phyloP scores from a whole-genome alignment of 2,797 vertebrate genomes.

The Telmatherina bonti region DNA sequence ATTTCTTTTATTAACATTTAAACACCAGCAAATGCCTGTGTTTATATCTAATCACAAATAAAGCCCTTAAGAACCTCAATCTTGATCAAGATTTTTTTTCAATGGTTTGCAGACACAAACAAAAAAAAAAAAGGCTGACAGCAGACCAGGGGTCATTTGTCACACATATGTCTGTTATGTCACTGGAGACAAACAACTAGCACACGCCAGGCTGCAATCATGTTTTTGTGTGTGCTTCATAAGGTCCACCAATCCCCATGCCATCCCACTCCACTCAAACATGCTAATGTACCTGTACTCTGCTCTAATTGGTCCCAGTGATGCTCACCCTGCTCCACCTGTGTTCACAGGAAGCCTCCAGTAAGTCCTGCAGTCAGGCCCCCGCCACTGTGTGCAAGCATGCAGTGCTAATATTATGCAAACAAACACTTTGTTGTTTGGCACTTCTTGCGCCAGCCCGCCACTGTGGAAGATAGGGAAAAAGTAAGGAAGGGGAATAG shows the following conservation, averaged over 20 bases:
- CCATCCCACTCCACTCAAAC: constrained; percentile 76
- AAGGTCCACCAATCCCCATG: constrained; percentile 57
- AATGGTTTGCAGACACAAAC: constrained; percentile 5
- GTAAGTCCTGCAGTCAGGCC: constrained; percentile 76
- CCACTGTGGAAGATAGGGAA: constrained; percentile 71
- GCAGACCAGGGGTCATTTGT: constrained; percentile 67
- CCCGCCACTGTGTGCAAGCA: constrained; percentile 65
- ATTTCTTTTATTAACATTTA: too few species aligned
- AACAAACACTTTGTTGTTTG: constrained; percentile 82
- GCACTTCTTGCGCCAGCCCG: constrained; percentile 63
- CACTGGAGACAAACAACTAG: constrained; percentile 42
- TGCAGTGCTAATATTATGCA: constrained; percentile 79
- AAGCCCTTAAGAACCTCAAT: background rate
- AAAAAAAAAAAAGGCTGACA: constrained; percentile 17
- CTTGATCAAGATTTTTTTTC: background rate
- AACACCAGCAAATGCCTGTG: background rate
- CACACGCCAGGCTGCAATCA: constrained; percentile 47
- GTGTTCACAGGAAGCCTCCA: constrained; percentile 78
- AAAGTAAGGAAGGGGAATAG: constrained; percentile 50
- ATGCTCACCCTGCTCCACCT: constrained; percentile 81
- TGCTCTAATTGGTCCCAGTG: constrained; percentile 86
- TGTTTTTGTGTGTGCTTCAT: constrained; percentile 56
- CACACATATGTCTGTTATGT: constrained; percentile 53
- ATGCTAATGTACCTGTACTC: constrained; percentile 83
- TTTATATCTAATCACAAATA: constrained; percentile 20